A percentile compares a stretch with the other conserved stretches of the same genome.
Evolutionary conservation across 1,140 invertebrate genomes (phyloP).

Genomic region (Streblospio benedicti): DNA sequence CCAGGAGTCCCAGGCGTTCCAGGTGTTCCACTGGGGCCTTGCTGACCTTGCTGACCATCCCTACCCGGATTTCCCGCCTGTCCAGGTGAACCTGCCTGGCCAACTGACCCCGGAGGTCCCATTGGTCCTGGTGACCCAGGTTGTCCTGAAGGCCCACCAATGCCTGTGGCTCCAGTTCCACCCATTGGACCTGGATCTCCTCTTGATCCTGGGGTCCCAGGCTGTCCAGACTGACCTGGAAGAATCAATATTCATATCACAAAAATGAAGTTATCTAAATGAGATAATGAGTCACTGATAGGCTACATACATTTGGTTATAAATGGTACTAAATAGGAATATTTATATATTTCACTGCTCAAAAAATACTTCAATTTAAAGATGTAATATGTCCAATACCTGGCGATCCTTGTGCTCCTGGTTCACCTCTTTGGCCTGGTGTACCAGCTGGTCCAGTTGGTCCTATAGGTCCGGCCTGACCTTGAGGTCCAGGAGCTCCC

Average conservation of each 20-base stretch:
- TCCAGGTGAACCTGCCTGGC: slow-evolving; percentile 13
- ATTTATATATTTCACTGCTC: neutral
- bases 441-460: slow-evolving; percentile 1
- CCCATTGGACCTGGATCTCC: slow-evolving; percentile 4
- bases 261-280: neutral
- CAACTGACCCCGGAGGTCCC: slow-evolving; percentile 8
- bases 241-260: neutral
- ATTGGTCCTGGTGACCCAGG: slow-evolving; percentile 1
- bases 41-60: slow-evolving; percentile 1
- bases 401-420: neutral
- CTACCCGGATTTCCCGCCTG: slow-evolving; percentile 20
- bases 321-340: neutral
- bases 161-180: slow-evolving; percentile 1
- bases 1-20: slow-evolving; percentile 11
- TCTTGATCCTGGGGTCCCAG: neutral
- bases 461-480: slow-evolving; percentile 4
- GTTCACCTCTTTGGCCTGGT: neutral
- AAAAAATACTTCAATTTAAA: neutral
- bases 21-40: neutral
- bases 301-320: neutral
- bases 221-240: neutral
- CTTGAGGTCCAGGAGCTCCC: slow-evolving; percentile 11
- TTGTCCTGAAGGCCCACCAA: slow-evolving; percentile 4
- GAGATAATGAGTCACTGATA: neutral
- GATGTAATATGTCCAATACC: neutral